Conservation (phyloP, 53 echinoderm and acorn worm species). For the Echinarachnius parma region DNA sequence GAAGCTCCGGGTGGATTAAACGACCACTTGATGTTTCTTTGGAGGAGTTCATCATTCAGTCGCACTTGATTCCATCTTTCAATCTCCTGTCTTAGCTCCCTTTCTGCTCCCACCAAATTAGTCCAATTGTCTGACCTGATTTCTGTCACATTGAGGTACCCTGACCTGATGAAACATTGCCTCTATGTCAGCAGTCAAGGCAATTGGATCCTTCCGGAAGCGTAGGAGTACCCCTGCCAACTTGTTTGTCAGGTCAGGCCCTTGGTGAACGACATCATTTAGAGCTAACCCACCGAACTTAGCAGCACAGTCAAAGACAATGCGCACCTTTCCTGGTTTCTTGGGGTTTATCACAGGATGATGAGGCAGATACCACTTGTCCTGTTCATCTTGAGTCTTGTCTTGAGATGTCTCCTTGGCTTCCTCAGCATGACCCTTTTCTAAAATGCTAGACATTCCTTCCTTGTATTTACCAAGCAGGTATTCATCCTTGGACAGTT, state of each 20-base stretch:
- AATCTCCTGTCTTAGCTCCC: constrained; percentile 16
- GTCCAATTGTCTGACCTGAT: constrained; percentile 49
- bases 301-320: constrained; percentile 14
- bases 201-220: constrained; percentile 26
- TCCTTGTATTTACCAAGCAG: constrained; percentile 11
- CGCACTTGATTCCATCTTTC: constrained; percentile 19
- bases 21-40: constrained; percentile 38
- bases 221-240: constrained; percentile 46
- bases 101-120: constrained; percentile 47
- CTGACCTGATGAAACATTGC: constrained; percentile 65
- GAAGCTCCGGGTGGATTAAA: constrained; percentile 45
- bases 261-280: constrained; percentile 28
- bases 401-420: not conserved
- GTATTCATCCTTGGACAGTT: constrained; percentile 1
- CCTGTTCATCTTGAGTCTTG: not conserved
- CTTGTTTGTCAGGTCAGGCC: constrained; percentile 56
- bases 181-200: constrained; percentile 39
- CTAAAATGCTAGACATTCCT: constrained; percentile 12
- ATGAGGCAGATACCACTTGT: constrained; percentile 20
- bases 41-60: constrained; percentile 18
- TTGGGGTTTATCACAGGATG: constrained; percentile 9
- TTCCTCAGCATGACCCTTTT: constrained; percentile 16
- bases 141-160: constrained; percentile 46
- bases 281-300: not conserved
- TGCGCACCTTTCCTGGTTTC: constrained; percentile 10